These are phyloP conservation scores for Leptinotarsa lineolata DNA, from an alignment of 1,140 invertebrate species.

Conservation along the genomic window DNA sequence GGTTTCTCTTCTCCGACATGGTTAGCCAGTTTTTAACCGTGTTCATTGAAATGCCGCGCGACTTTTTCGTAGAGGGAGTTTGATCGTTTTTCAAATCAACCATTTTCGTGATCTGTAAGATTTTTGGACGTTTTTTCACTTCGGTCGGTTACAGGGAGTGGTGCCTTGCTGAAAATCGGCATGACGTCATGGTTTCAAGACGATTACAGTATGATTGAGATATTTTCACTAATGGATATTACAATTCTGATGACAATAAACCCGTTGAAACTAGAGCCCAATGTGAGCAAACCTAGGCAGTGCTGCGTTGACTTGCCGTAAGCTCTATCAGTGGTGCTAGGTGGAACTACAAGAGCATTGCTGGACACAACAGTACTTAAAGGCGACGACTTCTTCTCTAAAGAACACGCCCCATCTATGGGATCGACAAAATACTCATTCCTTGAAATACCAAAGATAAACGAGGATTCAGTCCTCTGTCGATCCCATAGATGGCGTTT, in stretches of 20 bases:
- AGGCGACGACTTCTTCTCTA: no score
- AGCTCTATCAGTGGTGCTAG: no score
- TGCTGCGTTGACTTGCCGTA: no score
- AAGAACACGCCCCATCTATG: no score
- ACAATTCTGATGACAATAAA: neutral
- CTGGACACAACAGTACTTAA: no score
- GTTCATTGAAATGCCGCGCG: slow-evolving; percentile 58
- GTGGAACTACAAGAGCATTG: no score
- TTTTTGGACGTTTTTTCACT: neutral
- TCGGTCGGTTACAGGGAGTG: neutral
- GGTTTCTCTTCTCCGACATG: slow-evolving; percentile 65
- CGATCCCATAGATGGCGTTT: no score
- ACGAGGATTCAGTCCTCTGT: no score
- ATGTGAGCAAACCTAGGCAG: no score
- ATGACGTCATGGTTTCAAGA: neutral
- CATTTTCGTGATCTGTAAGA: slow-evolving; percentile 35
- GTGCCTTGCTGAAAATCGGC: neutral
- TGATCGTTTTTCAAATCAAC: slow-evolving; percentile 52
- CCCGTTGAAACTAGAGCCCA: neutral
- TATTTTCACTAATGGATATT: neutral
- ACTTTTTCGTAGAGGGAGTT: slow-evolving; percentile 51
- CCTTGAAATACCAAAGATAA: no score
- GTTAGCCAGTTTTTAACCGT: slow-evolving; percentile 69
- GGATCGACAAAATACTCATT: no score
- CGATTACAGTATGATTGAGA: neutral